Conservation (phyloP, 2,113 vertebrate species). For the Zingel zingel region DNA sequence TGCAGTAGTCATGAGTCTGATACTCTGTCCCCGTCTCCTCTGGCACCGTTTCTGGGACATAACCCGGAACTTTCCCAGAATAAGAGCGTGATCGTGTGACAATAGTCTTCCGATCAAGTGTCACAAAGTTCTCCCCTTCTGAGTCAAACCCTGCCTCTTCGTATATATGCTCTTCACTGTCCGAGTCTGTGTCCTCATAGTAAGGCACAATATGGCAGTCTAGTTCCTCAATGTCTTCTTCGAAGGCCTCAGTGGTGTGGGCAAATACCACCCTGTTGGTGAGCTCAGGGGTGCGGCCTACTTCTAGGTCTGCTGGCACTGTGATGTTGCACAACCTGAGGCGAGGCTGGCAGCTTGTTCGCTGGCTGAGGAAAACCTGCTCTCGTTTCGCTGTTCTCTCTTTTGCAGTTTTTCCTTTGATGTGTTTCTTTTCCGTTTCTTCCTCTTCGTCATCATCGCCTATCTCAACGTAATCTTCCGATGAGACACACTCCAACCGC, state of each 20-base stretch:
- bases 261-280: constrained; percentile 85
- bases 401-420: constrained; percentile 75
- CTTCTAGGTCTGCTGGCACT: constrained; percentile 82
- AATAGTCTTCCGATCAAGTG: constrained; percentile 87
- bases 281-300: constrained; percentile 82
- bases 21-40: constrained; percentile 92
- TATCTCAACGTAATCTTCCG: constrained; percentile 87
- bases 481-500: constrained; percentile 78
- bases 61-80: constrained; percentile 91
- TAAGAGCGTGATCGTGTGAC: constrained; percentile 92
- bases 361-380: constrained; percentile 68
- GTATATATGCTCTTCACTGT: constrained; percentile 87
- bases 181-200: constrained; percentile 84
- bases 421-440: constrained; percentile 78
- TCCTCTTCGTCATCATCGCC: constrained; percentile 84
- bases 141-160: constrained; percentile 83
- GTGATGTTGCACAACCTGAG: constrained; percentile 86
- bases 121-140: constrained; percentile 87
- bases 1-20: constrained; percentile 81
- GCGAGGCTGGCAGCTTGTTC: constrained; percentile 85
- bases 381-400: constrained; percentile 80
- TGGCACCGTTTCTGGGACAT: constrained; percentile 96
- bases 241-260: constrained; percentile 86
- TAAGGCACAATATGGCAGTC: constrained; percentile 88
- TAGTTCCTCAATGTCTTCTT: constrained; percentile 87